Evolutionary conservation across 2,888 invertebrate genomes (phyloP).

Genomic region (Cerastis leucographa): DNA sequence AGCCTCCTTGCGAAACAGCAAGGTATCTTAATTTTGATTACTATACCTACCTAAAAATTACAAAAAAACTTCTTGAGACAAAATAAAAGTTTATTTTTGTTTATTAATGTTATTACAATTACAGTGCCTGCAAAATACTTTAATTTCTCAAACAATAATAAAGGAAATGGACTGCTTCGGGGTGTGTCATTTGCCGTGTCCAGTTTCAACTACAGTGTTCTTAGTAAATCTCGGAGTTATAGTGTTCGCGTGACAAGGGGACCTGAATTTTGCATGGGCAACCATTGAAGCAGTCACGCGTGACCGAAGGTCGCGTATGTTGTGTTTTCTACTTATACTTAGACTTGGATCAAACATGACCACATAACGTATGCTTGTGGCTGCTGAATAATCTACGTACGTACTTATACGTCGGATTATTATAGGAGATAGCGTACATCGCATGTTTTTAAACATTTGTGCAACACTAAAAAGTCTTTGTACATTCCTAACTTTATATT

Average conservation of each 20-base stretch:
- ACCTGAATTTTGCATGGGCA: slow-evolving; percentile 73
- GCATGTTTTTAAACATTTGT: not conserved
- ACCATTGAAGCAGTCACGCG: slow-evolving; percentile 68
- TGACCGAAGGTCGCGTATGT: slow-evolving; percentile 71
- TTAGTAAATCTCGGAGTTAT: slow-evolving; percentile 49
- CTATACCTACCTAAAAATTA: not conserved
- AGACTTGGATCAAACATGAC: slow-evolving; percentile 37
- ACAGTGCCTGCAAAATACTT: not conserved
- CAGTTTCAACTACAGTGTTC: slow-evolving; percentile 30
- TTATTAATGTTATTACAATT: not conserved
- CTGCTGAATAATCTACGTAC: slow-evolving; percentile 22
- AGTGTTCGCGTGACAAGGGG: slow-evolving; percentile 72
- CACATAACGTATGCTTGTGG: slow-evolving; percentile 8
- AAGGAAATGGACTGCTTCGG: not conserved
- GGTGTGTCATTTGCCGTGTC: slow-evolving; percentile 46
- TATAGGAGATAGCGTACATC: not conserved
- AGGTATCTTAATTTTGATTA: not conserved
- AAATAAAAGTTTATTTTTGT: not conserved
- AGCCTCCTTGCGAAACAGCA: slow-evolving; percentile 11
- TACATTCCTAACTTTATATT: not conserved
- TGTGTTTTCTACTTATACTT: slow-evolving; percentile 56
- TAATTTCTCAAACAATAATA: not conserved
- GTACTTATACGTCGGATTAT: not conserved
- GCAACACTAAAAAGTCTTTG: not conserved
- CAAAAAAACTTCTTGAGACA: not conserved